Conservation (phyloP, 2,888 invertebrate genomes). For the Aspidiotus destructor region DNA sequence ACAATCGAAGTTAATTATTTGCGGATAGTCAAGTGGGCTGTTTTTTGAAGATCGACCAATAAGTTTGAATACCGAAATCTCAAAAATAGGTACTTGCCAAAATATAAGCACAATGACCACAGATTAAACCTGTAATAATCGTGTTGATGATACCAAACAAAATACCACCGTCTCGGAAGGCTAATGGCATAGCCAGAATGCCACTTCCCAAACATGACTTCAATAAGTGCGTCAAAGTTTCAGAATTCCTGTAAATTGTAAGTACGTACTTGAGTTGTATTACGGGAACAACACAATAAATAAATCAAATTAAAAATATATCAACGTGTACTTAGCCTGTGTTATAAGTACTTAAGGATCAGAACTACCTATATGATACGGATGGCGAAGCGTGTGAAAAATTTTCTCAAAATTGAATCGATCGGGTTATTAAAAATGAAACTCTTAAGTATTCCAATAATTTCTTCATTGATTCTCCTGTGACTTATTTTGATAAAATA, state of each 20-base stretch:
- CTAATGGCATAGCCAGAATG: constrained; percentile 86
- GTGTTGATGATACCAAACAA: constrained; percentile 74
- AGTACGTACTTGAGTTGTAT: neutral
- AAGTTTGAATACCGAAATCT: neutral
- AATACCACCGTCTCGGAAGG: constrained; percentile 79
- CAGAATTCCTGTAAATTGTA: constrained; percentile 59
- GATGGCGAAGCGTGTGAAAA: neutral
- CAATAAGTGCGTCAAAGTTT: constrained; percentile 83
- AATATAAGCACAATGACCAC: constrained; percentile 90
- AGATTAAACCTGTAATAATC: constrained; percentile 75
- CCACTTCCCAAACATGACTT: constrained; percentile 96
- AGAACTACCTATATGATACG: too few species aligned
- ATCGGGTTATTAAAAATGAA: neutral
- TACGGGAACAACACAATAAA: neutral
- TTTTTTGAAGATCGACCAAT: neutral
- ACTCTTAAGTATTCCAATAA: too few species aligned
- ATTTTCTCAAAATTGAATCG: neutral
- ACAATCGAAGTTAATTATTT: neutral
- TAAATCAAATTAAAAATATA: neutral
- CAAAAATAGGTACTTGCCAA: constrained; percentile 53
- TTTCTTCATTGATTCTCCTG: too few species aligned
- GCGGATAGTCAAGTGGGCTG: neutral
- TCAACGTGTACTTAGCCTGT: neutral
- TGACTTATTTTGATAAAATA: too few species aligned
- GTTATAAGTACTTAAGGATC: too few species aligned